These are phyloP conservation scores for Rhagonycha fulva DNA, from an alignment of 2,888 invertebrate species.

Conservation along the genomic window DNA sequence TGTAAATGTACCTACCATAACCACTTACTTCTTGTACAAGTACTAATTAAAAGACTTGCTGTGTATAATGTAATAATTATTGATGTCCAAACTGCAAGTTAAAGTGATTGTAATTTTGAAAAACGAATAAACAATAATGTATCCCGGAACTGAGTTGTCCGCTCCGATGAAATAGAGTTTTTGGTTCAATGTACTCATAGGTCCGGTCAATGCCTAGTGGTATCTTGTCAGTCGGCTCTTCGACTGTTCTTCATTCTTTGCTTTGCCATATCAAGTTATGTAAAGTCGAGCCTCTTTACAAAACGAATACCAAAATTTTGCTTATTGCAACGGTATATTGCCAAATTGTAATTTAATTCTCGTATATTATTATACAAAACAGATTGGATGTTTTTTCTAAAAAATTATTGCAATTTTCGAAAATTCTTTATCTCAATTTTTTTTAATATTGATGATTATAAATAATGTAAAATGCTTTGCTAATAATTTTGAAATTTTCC, in stretches of 20 bases:
- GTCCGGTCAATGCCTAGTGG: slow-evolving; percentile 50
- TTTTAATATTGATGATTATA: background rate
- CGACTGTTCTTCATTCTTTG: slow-evolving; percentile 38
- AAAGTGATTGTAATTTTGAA: background rate
- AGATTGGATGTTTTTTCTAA: background rate
- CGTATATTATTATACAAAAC: slow-evolving; percentile 14
- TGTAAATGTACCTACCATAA: background rate
- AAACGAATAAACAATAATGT: slow-evolving; percentile 27
- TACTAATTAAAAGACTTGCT: background rate
- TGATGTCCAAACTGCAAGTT: background rate
- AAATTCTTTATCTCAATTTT: background rate
- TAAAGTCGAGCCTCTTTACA: slow-evolving; percentile 29
- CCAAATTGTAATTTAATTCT: slow-evolving; percentile 20
- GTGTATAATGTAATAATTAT: background rate
- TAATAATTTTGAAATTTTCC: too few species aligned
- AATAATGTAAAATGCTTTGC: too few species aligned
- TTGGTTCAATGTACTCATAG: slow-evolving; percentile 47
- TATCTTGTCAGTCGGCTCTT: slow-evolving; percentile 47
- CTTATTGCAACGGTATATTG: slow-evolving; percentile 23
- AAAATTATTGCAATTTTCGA: background rate
- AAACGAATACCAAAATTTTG: slow-evolving; percentile 27
- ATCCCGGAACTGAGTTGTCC: slow-evolving; percentile 47
- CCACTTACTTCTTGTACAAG: background rate
- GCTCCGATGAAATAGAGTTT: slow-evolving; percentile 48
- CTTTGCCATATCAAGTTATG: slow-evolving; percentile 35